phyloP scores from a whole-genome alignment of 2,888 invertebrate species.

The Coenonympha arcania region DNA sequence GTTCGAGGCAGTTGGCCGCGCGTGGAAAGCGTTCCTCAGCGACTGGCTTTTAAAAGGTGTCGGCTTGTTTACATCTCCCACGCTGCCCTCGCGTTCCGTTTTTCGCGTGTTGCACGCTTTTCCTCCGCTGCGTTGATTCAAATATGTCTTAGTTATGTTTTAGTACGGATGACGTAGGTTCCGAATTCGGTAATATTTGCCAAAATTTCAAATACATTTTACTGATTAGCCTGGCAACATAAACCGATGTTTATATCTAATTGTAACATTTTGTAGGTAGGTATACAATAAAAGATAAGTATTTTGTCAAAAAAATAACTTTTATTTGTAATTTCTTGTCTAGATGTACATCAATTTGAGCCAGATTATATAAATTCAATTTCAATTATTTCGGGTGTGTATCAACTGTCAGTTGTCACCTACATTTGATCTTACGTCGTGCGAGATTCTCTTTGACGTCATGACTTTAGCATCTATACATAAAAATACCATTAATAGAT shows the following conservation, averaged over 20 bases:
- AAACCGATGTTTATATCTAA: too few species aligned
- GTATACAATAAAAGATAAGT: not conserved
- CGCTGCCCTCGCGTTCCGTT: slow-evolving; percentile 20
- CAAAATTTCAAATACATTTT: too few species aligned
- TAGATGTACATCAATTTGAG: slow-evolving; percentile 5
- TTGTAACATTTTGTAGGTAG: too few species aligned
- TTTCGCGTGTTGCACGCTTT: slow-evolving; percentile 6
- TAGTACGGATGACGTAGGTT: too few species aligned
- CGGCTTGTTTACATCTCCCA: slow-evolving; percentile 38
- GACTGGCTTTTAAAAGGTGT: slow-evolving; percentile 77
- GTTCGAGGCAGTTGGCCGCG: slow-evolving; percentile 85
- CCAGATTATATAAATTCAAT: slow-evolving; percentile 20
- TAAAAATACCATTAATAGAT: too few species aligned
- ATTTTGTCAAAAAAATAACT: not conserved
- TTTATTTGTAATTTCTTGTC: slow-evolving; percentile 15
- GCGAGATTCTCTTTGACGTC: slow-evolving; percentile 46
- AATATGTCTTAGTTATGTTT: not conserved
- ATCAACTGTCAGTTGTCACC: too few species aligned
- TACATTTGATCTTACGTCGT: slow-evolving; percentile 34
- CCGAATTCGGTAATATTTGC: too few species aligned
- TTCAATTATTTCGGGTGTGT: slow-evolving; percentile 23
- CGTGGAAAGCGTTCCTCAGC: slow-evolving; percentile 83
- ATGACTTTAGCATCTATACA: slow-evolving; percentile 38
- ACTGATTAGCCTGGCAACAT: too few species aligned
- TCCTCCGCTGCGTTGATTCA: not conserved